These are phyloP conservation scores for Sphinx pinastri DNA, from an alignment of 2,888 invertebrate species.

Conservation along the genomic window DNA sequence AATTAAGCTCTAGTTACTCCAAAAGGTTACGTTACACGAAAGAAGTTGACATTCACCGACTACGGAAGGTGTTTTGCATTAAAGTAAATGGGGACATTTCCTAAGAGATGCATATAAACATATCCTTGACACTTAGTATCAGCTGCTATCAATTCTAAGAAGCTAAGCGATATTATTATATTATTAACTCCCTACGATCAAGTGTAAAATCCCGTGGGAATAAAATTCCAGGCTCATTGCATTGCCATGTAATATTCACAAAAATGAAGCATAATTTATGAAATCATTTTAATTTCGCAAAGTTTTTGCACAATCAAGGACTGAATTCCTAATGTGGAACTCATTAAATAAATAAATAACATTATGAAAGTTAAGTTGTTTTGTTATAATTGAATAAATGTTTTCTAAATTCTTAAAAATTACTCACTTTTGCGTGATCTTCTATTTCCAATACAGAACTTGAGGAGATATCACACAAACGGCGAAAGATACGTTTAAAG, in stretches of 20 bases:
- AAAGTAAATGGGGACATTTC: constrained; percentile 40
- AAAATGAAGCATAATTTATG: background rate
- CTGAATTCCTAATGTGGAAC: background rate
- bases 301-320: background rate
- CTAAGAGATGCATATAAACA: constrained; percentile 36
- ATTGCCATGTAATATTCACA: background rate
- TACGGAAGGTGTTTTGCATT: constrained; percentile 42
- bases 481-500: constrained; percentile 41
- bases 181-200: background rate
- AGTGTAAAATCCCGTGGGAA: too few species aligned
- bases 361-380: background rate
- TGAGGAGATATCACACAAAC: constrained; percentile 45
- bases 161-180: background rate
- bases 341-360: background rate
- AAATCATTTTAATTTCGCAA: background rate
- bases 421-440: constrained; percentile 56
- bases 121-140: constrained; percentile 24
- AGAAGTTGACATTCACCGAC: constrained; percentile 44
- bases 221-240: too few species aligned
- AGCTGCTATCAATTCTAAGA: constrained; percentile 9
- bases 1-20: constrained; percentile 26
- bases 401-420: background rate
- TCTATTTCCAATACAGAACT: constrained; percentile 26
- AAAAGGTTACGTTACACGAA: constrained; percentile 32
- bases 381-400: background rate